These are phyloP conservation scores for Tarsius wallacei DNA, from an alignment of 2,797 vertebrate species.

Conservation along the genomic window DNA sequence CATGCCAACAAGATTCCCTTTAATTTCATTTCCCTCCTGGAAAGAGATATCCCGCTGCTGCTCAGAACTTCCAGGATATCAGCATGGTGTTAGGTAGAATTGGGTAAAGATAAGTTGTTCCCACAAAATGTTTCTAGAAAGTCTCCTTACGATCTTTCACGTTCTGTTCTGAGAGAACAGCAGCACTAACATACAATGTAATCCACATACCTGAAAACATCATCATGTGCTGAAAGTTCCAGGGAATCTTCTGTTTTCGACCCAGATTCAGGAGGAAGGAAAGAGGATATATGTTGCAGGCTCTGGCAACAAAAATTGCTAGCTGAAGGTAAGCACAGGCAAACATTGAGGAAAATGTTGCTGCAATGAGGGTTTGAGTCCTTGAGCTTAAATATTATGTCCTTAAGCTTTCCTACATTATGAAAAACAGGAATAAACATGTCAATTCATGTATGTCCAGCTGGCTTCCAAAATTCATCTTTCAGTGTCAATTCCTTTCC, in stretches of 20 bases:
- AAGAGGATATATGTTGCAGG: constrained; percentile 94
- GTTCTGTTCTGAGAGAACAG: neutral
- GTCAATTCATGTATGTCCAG: neutral
- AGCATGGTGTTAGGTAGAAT: neutral
- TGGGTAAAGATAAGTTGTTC: neutral
- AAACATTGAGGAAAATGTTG: constrained; percentile 89
- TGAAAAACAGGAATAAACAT: constrained; percentile 31
- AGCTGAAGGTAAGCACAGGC: constrained; percentile 87
- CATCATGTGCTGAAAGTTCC: constrained; percentile 94
- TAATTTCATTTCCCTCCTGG: neutral
- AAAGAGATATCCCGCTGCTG: neutral
- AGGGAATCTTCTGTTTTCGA: constrained; percentile 92
- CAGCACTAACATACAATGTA: rapidly evolving
- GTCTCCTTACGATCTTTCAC: neutral
- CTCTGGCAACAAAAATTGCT: constrained; percentile 93
- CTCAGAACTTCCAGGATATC: neutral
- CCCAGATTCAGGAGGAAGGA: constrained; percentile 94
- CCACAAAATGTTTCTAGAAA: neutral
- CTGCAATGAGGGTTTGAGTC: neutral
- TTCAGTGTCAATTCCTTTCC: constrained; percentile 50
- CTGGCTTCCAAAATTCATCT: constrained; percentile 41
- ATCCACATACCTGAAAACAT: constrained; percentile 93
- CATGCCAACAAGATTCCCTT: neutral
- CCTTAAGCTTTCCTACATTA: neutral
- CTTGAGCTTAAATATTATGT: neutral